These are phyloP conservation scores for Cyprinodon diabolis DNA, from an alignment of 2,797 vertebrate species.

Conservation along the genomic window DNA sequence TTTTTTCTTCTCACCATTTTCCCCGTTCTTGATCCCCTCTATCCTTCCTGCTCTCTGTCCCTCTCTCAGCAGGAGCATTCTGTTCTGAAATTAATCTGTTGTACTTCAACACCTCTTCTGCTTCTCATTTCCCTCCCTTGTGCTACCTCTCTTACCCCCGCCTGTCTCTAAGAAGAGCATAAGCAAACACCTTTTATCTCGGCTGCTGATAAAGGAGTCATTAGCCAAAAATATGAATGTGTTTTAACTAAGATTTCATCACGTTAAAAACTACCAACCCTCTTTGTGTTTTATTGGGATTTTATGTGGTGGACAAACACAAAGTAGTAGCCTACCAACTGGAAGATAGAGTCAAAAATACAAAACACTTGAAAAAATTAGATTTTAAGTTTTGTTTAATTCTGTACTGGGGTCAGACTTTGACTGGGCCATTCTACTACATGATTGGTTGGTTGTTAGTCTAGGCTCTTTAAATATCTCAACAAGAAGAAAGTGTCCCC, in stretches of 20 bases:
- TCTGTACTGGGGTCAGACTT: neutral
- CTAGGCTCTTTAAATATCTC: neutral
- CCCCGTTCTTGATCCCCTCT: conserved; percentile 71
- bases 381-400: neutral
- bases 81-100: conserved; percentile 79
- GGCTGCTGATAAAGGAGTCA: conserved; percentile 19
- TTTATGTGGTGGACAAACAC: neutral
- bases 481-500: neutral
- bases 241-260: neutral
- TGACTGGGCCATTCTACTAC: neutral
- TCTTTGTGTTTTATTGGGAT: neutral
- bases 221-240: neutral
- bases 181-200: conserved; percentile 25
- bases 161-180: conserved; percentile 35
- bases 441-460: neutral
- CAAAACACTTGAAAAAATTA: too few species aligned
- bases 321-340: neutral
- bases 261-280: neutral
- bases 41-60: conserved; percentile 70
- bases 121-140: conserved; percentile 41
- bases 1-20: conserved; percentile 53
- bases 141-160: conserved; percentile 34
- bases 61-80: conserved; percentile 64
- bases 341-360: too few species aligned
- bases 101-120: conserved; percentile 64